Percentiles rank a stretch among this genome's conserved stretches.
These are phyloP conservation scores for Paracanthobrama guichenoti DNA, from an alignment of 2,113 vertebrate genomes.

Conservation along the genomic window DNA sequence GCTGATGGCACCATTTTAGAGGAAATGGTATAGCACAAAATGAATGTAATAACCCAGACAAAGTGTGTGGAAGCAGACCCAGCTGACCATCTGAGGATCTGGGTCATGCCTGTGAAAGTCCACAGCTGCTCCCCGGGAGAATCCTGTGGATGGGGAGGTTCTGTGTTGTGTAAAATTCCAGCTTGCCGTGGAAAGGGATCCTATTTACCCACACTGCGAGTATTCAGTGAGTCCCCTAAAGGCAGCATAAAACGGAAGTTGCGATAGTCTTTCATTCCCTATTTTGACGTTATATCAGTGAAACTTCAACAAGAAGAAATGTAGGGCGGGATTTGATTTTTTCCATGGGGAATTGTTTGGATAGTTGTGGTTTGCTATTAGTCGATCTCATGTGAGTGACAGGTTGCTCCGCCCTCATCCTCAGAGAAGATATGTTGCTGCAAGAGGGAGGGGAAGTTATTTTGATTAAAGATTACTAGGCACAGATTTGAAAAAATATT, in stretches of 20 bases:
- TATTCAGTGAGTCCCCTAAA: neutral
- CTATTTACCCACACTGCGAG: neutral
- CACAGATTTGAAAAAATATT: too few species aligned
- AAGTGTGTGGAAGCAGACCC: slow-evolving; percentile 8
- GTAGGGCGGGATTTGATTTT: too few species aligned
- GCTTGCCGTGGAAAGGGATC: neutral
- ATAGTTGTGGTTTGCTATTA: too few species aligned
- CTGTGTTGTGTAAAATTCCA: slow-evolving; percentile 24
- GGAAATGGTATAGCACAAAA: slow-evolving; percentile 10
- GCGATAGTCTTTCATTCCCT: neutral
- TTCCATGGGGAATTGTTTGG: too few species aligned
- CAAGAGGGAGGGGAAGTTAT: too few species aligned
- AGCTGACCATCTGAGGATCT: slow-evolving; percentile 41
- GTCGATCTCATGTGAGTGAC: too few species aligned
- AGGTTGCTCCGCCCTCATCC: too few species aligned
- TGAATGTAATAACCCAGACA: slow-evolving; percentile 29
- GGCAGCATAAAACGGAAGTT: too few species aligned
- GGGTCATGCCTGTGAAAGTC: slow-evolving; percentile 43
- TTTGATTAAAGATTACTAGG: too few species aligned
- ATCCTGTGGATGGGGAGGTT: neutral
- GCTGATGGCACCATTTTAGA: slow-evolving; percentile 25
- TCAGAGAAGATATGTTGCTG: too few species aligned
- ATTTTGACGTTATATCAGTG: neutral
- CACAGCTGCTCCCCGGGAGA: slow-evolving; percentile 34
- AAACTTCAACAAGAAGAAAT: too few species aligned